Percentiles rank a stretch among this genome's conserved stretches.
Conservation (phyloP, 2,113 vertebrate genomes). For the Empidonax alnorum region DNA sequence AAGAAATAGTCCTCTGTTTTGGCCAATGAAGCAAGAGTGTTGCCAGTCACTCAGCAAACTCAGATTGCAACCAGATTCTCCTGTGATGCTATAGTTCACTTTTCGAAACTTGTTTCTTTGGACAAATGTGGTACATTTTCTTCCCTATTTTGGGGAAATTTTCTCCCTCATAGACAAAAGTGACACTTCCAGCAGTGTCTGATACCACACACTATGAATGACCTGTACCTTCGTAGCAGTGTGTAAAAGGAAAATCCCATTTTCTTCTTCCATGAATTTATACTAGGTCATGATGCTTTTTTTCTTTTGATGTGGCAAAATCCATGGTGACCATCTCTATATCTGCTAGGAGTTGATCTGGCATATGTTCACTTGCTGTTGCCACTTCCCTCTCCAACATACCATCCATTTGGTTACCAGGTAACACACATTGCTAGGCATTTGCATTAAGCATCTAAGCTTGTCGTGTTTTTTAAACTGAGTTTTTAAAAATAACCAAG, state of each 20-base stretch:
- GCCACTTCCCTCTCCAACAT: slow-evolving; percentile 48
- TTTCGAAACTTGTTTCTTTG: not conserved
- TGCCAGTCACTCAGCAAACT: not conserved
- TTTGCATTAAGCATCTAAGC: slow-evolving; percentile 49
- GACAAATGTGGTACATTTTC: not conserved
- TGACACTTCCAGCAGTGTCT: not conserved
- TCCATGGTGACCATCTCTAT: slow-evolving; percentile 39
- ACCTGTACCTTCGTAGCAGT: not conserved
- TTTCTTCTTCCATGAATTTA: not conserved
- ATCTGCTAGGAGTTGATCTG: slow-evolving; percentile 17
- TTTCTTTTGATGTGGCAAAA: not conserved
- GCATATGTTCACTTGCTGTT: slow-evolving; percentile 42
- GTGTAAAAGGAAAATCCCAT: not conserved
- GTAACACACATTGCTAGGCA: slow-evolving; percentile 52
- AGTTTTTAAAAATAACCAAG: slow-evolving; percentile 52
- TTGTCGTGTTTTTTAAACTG: slow-evolving; percentile 47
- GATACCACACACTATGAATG: not conserved
- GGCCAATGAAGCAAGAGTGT: not conserved
- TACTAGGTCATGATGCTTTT: not conserved
- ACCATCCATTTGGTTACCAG: slow-evolving; percentile 60
- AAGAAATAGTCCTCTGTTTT: not conserved
- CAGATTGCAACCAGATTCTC: not conserved
- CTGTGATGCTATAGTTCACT: not conserved
- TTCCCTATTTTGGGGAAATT: not conserved
- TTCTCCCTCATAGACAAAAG: not conserved